Conservation (phyloP, 2,113 vertebrate species). For the Thunnus maccoyii region DNA sequence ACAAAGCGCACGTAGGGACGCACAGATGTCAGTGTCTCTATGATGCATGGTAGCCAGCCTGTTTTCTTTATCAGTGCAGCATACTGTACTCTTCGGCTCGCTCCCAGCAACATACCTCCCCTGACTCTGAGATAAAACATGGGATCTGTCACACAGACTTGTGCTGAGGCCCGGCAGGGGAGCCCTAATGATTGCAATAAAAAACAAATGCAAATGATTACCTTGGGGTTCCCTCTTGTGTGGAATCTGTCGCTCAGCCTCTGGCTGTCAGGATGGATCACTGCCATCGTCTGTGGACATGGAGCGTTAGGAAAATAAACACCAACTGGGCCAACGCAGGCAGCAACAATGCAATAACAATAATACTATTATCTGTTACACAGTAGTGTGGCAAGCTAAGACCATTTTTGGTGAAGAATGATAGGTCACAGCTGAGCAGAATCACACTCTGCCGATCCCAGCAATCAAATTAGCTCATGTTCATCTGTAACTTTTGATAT, state of each 20-base stretch:
- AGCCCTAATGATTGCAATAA: slow-evolving; percentile 84
- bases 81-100: slow-evolving; percentile 67
- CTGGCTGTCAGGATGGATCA: slow-evolving; percentile 81
- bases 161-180: slow-evolving; percentile 75
- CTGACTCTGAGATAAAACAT: slow-evolving; percentile 82
- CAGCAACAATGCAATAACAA: slow-evolving; percentile 76
- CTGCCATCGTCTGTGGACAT: slow-evolving; percentile 74
- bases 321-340: slow-evolving; percentile 71
- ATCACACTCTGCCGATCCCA: slow-evolving; percentile 24
- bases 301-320: slow-evolving; percentile 79
- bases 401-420: slow-evolving; percentile 57
- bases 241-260: slow-evolving; percentile 81
- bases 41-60: slow-evolving; percentile 69
- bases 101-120: slow-evolving; percentile 78
- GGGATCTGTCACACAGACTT: slow-evolving; percentile 78
- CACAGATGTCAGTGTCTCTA: slow-evolving; percentile 61
- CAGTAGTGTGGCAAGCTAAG: slow-evolving; percentile 39
- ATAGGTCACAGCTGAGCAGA: slow-evolving; percentile 41
- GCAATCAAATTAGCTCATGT: slow-evolving; percentile 28
- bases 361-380: slow-evolving; percentile 73
- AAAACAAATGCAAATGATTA: slow-evolving; percentile 86
- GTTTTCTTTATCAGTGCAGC: slow-evolving; percentile 72
- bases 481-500: slow-evolving; percentile 37
- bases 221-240: slow-evolving; percentile 82
- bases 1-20: slow-evolving; percentile 53